These are phyloP conservation scores for Diloba caeruleocephala DNA, from an alignment of 2,888 invertebrate genomes.

Conservation along the genomic window DNA sequence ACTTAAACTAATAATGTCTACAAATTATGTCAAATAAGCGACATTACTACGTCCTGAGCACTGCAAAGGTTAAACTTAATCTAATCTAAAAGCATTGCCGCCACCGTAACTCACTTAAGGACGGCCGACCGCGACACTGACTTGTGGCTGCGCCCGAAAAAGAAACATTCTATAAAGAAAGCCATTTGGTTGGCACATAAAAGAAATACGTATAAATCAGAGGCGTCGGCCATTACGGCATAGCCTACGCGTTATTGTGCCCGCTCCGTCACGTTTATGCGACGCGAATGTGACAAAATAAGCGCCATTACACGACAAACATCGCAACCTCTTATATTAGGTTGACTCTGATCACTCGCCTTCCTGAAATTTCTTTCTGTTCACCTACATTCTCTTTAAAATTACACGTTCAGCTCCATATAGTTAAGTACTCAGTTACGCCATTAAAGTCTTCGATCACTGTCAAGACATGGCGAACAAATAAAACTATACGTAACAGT, in stretches of 20 bases:
- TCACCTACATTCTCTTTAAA: constrained; percentile 43
- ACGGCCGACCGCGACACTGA: constrained; percentile 63
- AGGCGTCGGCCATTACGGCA: constrained; percentile 80
- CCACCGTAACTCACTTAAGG: constrained; percentile 67
- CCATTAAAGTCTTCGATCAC: constrained; percentile 52
- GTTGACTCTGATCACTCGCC: constrained; percentile 52
- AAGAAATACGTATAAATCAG: constrained; percentile 87
- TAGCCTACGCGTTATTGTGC: constrained; percentile 79
- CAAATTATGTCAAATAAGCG: constrained; percentile 8
- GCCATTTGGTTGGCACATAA: constrained; percentile 83
- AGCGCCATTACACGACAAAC: constrained; percentile 77
- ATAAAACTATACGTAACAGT: constrained; percentile 48
- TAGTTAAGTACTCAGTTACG: constrained; percentile 22
- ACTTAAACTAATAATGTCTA: not conserved
- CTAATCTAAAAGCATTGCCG: constrained; percentile 70
- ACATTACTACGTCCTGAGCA: constrained; percentile 52
- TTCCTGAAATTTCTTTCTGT: constrained; percentile 38
- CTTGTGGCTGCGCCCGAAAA: constrained; percentile 69
- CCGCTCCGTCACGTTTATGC: constrained; percentile 80
- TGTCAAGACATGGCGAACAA: constrained; percentile 47
- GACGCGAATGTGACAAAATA: constrained; percentile 83
- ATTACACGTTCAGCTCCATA: constrained; percentile 13
- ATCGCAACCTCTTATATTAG: constrained; percentile 62
- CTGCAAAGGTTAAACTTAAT: constrained; percentile 67
- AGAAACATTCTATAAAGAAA: constrained; percentile 78